Evolutionary conservation across 2,113 vertebrate genomes (phyloP).

Genomic region (Thamnaconus septentrionalis): DNA sequence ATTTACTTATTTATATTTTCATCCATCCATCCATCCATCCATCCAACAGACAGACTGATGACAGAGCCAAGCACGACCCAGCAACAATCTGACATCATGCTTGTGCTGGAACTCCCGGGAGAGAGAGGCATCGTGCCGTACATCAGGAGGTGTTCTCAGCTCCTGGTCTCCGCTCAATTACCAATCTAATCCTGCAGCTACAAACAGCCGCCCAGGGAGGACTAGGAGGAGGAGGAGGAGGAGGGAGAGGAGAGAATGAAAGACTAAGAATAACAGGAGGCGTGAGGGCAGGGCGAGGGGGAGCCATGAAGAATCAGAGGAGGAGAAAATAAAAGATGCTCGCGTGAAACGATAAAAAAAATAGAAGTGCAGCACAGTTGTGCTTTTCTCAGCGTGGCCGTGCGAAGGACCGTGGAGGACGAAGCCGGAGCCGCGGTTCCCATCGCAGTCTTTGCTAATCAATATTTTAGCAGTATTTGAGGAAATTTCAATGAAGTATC

Average conservation of each 20-base stretch:
- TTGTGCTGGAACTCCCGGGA: conserved; percentile 31
- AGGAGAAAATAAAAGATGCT: too few species aligned
- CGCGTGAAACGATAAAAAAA: neutral
- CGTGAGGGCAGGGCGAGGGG: too few species aligned
- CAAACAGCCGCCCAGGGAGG: conserved; percentile 38
- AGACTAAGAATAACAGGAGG: conserved; percentile 2
- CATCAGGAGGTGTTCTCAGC: conserved; percentile 35
- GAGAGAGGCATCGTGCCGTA: conserved; percentile 5
- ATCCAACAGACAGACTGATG: conserved; percentile 5
- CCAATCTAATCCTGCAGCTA: conserved; percentile 48
- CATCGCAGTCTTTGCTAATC: too few species aligned
- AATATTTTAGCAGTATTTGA: too few species aligned
- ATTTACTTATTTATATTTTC: too few species aligned
- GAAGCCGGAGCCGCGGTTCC: too few species aligned
- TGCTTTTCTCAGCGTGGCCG: too few species aligned
- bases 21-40: conserved; percentile 11
- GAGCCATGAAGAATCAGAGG: too few species aligned
- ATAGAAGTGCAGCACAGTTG: too few species aligned
- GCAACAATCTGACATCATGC: conserved; percentile 4
- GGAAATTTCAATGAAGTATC: too few species aligned
- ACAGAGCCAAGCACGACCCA: neutral
- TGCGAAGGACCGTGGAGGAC: too few species aligned
- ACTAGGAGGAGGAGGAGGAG: neutral
- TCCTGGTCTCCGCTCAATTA: conserved; percentile 52
- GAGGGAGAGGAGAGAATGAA: conserved; percentile 6